Evolutionary conservation across 2,888 invertebrate species (phyloP).

Genomic region (Drosophila austrosaltans): DNA sequence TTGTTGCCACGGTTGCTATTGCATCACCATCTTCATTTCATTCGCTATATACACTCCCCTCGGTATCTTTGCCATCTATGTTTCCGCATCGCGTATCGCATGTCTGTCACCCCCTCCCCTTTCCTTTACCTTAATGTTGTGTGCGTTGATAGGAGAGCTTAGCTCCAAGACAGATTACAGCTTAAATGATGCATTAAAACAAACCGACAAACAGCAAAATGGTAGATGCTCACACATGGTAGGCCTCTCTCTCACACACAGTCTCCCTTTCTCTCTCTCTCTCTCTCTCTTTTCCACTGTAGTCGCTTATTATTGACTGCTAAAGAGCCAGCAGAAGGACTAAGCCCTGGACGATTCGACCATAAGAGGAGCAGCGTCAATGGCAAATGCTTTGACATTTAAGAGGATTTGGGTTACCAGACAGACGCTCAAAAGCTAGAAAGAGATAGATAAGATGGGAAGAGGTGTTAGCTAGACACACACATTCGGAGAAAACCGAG

Average conservation of each 20-base stretch:
- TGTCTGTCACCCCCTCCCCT: slow-evolving; percentile 14
- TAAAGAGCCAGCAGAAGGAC: slow-evolving; percentile 44
- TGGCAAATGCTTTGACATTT: slow-evolving; percentile 47
- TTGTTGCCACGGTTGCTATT: neutral
- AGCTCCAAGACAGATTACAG: slow-evolving; percentile 55
- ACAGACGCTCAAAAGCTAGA: slow-evolving; percentile 14
- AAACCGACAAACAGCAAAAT: slow-evolving; percentile 35
- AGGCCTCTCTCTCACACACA: slow-evolving; percentile 17
- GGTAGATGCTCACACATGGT: slow-evolving; percentile 14
- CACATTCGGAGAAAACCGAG: neutral
- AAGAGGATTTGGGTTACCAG: slow-evolving; percentile 43
- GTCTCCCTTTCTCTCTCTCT: slow-evolving; percentile 15
- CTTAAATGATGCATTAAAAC: slow-evolving; percentile 60
- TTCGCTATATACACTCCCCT: neutral
- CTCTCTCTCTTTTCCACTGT: neutral
- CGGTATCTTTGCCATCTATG: neutral
- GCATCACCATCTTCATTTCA: neutral
- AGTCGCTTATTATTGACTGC: slow-evolving; percentile 51
- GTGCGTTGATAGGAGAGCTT: slow-evolving; percentile 53
- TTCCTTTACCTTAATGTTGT: slow-evolving; percentile 1
- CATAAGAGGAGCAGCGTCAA: slow-evolving; percentile 23
- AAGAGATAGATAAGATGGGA: slow-evolving; percentile 10
- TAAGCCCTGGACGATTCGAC: slow-evolving; percentile 40
- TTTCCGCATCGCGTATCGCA: slow-evolving; percentile 17
- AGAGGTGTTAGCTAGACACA: slow-evolving; percentile 2